Evolutionary conservation across 2,888 invertebrate genomes (phyloP).

Genomic region (Fabriciana adippe): DNA sequence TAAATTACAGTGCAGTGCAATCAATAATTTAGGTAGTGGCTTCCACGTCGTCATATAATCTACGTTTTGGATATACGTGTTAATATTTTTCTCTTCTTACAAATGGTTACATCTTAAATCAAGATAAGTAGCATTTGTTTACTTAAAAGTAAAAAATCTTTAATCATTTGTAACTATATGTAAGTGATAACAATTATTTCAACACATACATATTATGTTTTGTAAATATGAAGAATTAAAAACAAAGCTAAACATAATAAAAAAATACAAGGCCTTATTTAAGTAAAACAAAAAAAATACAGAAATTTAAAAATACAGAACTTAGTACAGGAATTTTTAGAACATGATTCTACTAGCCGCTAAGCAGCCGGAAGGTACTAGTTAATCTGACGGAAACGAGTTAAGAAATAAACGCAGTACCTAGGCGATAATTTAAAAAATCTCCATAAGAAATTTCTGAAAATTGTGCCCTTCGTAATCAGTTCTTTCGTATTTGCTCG

Average conservation of each 20-base stretch:
- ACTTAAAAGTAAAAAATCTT: too few relatives aligned
- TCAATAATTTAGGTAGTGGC: slow-evolving; percentile 33
- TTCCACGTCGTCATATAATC: too few relatives aligned
- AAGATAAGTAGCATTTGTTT: too few relatives aligned
- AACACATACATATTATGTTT: too few relatives aligned
- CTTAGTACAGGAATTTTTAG: slow-evolving; percentile 29
- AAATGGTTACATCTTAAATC: too few relatives aligned
- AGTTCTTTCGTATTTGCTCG: slow-evolving; percentile 29
- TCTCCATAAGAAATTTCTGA: slow-evolving; percentile 42
- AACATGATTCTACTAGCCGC: slow-evolving; percentile 44
- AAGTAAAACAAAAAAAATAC: neutral
- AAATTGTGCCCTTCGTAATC: slow-evolving; percentile 34
- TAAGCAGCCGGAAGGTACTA: slow-evolving; percentile 44
- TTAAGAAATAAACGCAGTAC: slow-evolving; percentile 43
- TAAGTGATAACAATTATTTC: too few relatives aligned
- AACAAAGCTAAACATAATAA: slow-evolving; percentile 26
- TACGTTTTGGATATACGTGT: too few relatives aligned
- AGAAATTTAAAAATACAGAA: slow-evolving; percentile 1
- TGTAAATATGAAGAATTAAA: slow-evolving; percentile 29
- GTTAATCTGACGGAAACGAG: slow-evolving; percentile 28
- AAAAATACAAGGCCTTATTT: neutral
- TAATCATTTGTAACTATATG: too few relatives aligned
- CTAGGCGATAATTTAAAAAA: slow-evolving; percentile 41
- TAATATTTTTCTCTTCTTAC: too few relatives aligned
- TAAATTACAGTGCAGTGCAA: slow-evolving; percentile 29